Base-by-base conservation (phyloP, 64 coral and sea anemone species). In the Exaiptasia diaphana region DNA sequence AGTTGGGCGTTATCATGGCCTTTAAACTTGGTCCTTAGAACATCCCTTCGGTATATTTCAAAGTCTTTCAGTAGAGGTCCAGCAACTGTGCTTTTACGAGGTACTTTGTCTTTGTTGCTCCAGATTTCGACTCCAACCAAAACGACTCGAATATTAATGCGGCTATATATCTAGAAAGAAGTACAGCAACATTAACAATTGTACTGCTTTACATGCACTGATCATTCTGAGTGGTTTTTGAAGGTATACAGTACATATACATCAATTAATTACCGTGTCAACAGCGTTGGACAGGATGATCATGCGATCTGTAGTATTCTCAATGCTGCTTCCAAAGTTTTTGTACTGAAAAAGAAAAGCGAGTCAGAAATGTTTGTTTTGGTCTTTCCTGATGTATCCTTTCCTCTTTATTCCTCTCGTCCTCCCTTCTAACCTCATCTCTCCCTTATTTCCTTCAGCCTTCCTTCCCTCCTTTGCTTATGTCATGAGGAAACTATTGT, bases 1-100 rank as follows among this genome's bases (percentile, higher is more conserved):
- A 86, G 53, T 20, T 86, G 82, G 1, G 73, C 59, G 53, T 72
- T 86, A 40, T 86, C 71, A 30, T 86, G 73, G 42, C 21, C 54
- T 37, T 33, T 27, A 17, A 86, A 40, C 4, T 37, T 72, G 20
- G 35, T 72, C 5, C 26, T 31, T 17, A 34, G 61, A 17, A 69
- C 38, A 69, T 72, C 44, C 12, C 29, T 75, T 32, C 3, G 38
- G 30, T 86, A 72, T 22, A 25, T 62, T 21, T 24, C 17, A 37
- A 86, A 86, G 38, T 75, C 73, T 8, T 28, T 36, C 13, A 86
- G 73, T 12, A 68, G 30, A 44, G 71, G 68, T 46, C 53, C 39
- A 1, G 68, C 68, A 0, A 72, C 69, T 41, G 8, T 45, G 25
- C 58, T 75, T 13, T 57, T 72, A 4, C 71, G 59, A 9, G 53